These are phyloP conservation scores for Oncorhynchus mykiss DNA, from an alignment of 2,113 vertebrate genomes.

Conservation along the genomic window DNA sequence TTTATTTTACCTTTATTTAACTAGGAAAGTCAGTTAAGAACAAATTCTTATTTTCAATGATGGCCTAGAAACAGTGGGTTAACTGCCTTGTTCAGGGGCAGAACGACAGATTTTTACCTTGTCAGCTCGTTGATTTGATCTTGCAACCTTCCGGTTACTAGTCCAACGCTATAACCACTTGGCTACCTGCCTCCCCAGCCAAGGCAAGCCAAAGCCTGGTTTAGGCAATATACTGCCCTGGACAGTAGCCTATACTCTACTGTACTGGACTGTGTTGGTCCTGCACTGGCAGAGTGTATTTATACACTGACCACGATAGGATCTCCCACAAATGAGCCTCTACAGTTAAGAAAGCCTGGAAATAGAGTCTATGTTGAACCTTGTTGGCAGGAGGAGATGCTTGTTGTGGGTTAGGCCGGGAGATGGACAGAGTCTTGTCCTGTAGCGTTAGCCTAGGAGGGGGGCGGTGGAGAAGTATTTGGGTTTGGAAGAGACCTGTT, in stretches of 20 bases:
- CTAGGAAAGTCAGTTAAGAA: too few relatives aligned
- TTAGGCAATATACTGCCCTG: background rate
- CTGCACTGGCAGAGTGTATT: background rate
- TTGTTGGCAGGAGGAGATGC: background rate
- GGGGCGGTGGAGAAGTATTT: conserved; percentile 8
- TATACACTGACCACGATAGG: conserved; percentile 4
- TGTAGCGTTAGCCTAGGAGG: background rate
- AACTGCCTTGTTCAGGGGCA: too few relatives aligned
- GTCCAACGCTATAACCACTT: too few relatives aligned
- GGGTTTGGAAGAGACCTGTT: conserved; percentile 35
- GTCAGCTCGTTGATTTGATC: too few relatives aligned
- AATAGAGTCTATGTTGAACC: background rate
- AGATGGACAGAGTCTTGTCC: background rate
- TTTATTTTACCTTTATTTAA: too few relatives aligned
- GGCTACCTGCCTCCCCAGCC: too few relatives aligned
- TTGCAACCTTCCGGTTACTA: too few relatives aligned
- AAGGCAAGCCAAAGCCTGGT: background rate
- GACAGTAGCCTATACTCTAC: background rate
- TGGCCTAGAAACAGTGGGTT: too few relatives aligned
- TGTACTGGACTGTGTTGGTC: background rate
- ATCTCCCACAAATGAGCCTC: background rate
- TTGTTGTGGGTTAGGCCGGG: background rate
- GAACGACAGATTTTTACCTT: too few relatives aligned
- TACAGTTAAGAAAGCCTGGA: conserved; percentile 3
- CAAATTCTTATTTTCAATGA: too few relatives aligned